A percentile compares a stretch with the other conserved stretches of the same genome.
Conservation (phyloP, 2,113 vertebrate genomes). For the Accipiter cooperii region DNA sequence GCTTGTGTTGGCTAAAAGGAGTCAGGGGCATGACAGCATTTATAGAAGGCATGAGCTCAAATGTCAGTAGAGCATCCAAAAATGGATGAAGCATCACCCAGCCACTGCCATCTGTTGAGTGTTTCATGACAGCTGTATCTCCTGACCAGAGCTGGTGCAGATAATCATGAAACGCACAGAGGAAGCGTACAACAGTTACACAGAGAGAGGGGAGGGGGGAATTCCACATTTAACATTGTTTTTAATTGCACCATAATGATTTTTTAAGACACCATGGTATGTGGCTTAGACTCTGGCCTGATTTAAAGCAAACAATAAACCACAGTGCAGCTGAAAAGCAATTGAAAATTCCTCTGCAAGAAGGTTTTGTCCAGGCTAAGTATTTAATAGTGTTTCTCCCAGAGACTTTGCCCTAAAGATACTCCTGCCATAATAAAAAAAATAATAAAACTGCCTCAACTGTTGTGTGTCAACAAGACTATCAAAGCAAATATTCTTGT, state of each 20-base stretch:
- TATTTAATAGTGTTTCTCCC: slow-evolving; percentile 58
- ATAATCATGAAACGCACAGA: slow-evolving; percentile 58
- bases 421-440: slow-evolving; percentile 42
- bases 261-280: slow-evolving; percentile 70
- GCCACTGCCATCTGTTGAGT: slow-evolving; percentile 74
- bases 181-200: slow-evolving; percentile 19
- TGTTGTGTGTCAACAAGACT: neutral
- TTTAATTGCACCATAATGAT: slow-evolving; percentile 77
- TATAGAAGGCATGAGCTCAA: slow-evolving; percentile 60
- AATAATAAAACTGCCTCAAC: neutral
- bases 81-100: slow-evolving; percentile 62
- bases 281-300: slow-evolving; percentile 52
- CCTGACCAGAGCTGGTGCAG: slow-evolving; percentile 58
- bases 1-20: slow-evolving; percentile 55
- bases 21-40: slow-evolving; percentile 61
- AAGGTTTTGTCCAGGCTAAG: slow-evolving; percentile 61
- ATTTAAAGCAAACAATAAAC: slow-evolving; percentile 73
- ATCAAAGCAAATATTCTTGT: slow-evolving; percentile 12
- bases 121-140: slow-evolving; percentile 77
- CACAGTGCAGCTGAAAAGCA: slow-evolving; percentile 65
- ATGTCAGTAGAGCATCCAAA: slow-evolving; percentile 65
- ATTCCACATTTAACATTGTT: slow-evolving; percentile 58
- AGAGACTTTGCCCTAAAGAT: slow-evolving; percentile 53
- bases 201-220: neutral
- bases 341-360: slow-evolving; percentile 62